Conservation (phyloP, 2,113 vertebrate genomes). For the Sisor rabdophorus region DNA sequence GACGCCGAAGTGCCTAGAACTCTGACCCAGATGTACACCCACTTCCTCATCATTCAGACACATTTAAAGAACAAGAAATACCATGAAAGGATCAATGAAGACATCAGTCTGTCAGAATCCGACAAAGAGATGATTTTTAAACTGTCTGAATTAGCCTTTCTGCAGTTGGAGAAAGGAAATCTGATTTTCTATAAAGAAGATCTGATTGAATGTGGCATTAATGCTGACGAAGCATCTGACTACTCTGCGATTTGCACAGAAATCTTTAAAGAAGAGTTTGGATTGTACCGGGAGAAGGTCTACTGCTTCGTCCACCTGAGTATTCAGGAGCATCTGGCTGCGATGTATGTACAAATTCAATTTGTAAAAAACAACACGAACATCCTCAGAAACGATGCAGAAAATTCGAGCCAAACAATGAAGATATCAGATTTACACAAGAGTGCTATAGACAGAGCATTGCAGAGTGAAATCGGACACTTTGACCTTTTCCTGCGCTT, state of each 20-base stretch:
- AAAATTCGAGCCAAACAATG: neutral
- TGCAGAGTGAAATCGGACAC: conserved; percentile 20
- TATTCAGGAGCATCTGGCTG: conserved; percentile 40
- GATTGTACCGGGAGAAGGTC: conserved; percentile 22
- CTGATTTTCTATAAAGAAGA: conserved; percentile 35
- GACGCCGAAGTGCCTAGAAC: conserved; percentile 30
- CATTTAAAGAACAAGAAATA: conserved; percentile 35
- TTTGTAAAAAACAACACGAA: neutral
- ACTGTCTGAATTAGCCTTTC: conserved; percentile 30
- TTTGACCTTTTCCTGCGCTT: conserved; percentile 41
- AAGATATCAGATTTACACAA: conserved; percentile 34
- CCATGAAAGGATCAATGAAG: neutral
- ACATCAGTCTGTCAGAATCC: neutral
- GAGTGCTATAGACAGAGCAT: conserved; percentile 31
- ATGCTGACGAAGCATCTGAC: conserved; percentile 26
- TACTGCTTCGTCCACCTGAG: conserved; percentile 42
- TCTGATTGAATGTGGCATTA: conserved; percentile 31
- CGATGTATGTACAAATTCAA: conserved; percentile 15
- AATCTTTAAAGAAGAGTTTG: conserved; percentile 39
- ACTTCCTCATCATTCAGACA: conserved; percentile 41
- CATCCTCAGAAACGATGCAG: neutral
- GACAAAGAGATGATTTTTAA: conserved; percentile 31
- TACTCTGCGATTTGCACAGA: conserved; percentile 41
- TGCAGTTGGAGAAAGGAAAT: conserved; percentile 32
- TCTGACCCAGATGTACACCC: conserved; percentile 38